Base-by-base conservation (phyloP, 2,113 vertebrate species). In the Lasiurus borealis region DNA sequence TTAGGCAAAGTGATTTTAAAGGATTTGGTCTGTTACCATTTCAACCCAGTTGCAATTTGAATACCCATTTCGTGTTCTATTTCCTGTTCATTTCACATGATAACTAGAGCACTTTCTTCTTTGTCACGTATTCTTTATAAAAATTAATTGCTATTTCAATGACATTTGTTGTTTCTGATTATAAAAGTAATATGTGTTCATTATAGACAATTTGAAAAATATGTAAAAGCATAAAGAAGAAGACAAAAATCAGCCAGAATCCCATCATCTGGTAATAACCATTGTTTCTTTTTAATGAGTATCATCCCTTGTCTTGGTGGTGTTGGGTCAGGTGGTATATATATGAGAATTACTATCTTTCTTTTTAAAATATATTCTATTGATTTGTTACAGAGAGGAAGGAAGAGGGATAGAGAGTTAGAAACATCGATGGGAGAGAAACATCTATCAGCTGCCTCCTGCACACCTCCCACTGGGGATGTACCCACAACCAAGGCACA, bases 111-210 rank as follows among this genome's bases (percentile, higher is more conserved):
- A 76, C 75, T 88, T 89, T 62, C 52, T 59, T 83, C 62, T 96
- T 87, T 77, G 59, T 87, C 34, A 27, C 8, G 4, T 54, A 59
- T 31, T 93, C 40, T 69, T 96, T 90, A 82, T 85, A 88, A 95
- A 94, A 94, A 96, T 88, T 91, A 96, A 91, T 95, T 95, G 93
- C 94, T 90, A 62, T 69, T 90, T 88, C 90, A 91, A 54, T 90
- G 88, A 64, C 62, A 48, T 87, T 85, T 81, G 52, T 59, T 95
- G 88, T 93, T 87, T 54, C 81, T 96, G 76, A 92, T 92, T 95
- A 85, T 90, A 83, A 97, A 95, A 90, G 91, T 94, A 93, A 40
- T 90, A 64, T 4, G 6, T 90, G 68, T 76, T 95, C 88, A 88
- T 94, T 92, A 90, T 9, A 95, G 90, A 95, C 93, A 93, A 88